These are phyloP conservation scores for Pseudomugil gertrudae DNA, from an alignment of 2,797 vertebrate genomes.

Conservation along the genomic window DNA sequence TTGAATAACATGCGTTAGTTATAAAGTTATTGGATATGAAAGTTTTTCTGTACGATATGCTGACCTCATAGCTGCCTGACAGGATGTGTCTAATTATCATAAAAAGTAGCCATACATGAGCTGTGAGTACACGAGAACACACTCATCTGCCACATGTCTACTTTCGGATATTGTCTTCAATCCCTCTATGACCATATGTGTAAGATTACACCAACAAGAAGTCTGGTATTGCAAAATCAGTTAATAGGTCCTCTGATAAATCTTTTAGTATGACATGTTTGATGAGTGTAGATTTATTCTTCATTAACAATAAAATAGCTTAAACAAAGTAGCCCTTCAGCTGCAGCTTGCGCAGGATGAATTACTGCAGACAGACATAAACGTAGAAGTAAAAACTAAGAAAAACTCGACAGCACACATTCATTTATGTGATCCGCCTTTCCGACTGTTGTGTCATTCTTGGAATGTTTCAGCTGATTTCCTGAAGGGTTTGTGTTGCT, in stretches of 20 bases:
- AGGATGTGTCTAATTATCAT: neutral
- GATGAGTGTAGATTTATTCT: neutral
- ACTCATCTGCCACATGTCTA: neutral
- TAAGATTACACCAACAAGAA: neutral
- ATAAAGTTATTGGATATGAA: neutral
- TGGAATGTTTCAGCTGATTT: neutral
- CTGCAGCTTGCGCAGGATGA: neutral
- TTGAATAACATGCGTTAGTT: neutral
- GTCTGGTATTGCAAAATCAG: neutral
- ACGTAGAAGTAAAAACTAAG: neutral
- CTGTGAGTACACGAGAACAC: slow-evolving; percentile 1
- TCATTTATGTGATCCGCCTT: neutral
- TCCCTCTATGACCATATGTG: neutral
- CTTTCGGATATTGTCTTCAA: neutral
- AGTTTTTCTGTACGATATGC: neutral
- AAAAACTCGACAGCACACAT: neutral
- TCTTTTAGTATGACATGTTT: neutral
- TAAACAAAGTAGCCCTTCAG: neutral
- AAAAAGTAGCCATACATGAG: neutral
- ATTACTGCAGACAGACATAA: neutral
- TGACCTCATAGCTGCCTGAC: neutral
- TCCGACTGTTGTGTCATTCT: neutral
- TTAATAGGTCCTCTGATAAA: neutral
- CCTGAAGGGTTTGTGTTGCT: neutral
- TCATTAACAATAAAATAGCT: neutral